Conservation (phyloP, 2,113 vertebrate genomes). For the Brachypodius melanocephalos region DNA sequence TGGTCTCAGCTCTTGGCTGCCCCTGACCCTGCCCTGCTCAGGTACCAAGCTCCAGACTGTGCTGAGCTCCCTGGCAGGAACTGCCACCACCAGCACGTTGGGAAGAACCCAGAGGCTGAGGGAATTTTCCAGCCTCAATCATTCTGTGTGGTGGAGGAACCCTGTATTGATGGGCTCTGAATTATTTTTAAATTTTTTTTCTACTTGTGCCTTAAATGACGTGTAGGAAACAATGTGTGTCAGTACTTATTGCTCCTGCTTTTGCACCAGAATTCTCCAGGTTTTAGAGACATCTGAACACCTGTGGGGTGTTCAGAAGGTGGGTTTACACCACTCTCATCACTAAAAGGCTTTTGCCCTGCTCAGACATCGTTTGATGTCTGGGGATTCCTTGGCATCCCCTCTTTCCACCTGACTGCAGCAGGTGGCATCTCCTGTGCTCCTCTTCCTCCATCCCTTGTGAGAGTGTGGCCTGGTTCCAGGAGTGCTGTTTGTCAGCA, state of each 20-base stretch:
- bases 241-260: background rate
- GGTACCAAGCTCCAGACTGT: background rate
- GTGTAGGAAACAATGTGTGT: fast-evolving
- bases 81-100: fast-evolving
- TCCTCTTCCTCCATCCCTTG: background rate
- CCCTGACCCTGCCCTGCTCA: background rate
- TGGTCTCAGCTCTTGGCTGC: fast-evolving
- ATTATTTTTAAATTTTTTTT: background rate
- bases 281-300: background rate
- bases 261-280: background rate
- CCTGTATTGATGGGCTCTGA: fast-evolving
- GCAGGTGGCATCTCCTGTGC: background rate
- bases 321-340: background rate
- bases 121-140: background rate
- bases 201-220: fast-evolving
- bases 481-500: background rate
- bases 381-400: background rate
- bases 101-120: background rate
- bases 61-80: background rate
- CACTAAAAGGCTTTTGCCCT: background rate
- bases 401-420: background rate
- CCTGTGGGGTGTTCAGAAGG: background rate
- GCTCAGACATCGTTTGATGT: background rate
- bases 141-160: background rate
- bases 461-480: background rate